Base-by-base conservation (phyloP, 37 sponge, comb jelly and placozoan species). In the Haliclona indistincta region DNA sequence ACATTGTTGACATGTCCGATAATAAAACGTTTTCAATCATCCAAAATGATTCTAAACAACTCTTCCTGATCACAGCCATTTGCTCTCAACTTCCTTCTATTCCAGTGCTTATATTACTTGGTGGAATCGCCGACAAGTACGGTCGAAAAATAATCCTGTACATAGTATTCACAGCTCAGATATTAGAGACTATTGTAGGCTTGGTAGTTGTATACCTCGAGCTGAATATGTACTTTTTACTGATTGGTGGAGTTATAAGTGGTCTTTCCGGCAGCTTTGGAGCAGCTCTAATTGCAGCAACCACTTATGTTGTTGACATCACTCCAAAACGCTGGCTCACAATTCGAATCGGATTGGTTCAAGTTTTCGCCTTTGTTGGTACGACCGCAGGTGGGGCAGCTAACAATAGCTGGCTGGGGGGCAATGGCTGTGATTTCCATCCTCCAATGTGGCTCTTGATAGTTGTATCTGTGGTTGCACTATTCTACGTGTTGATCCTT, bases 271-370 rank as follows among this genome's bases (percentile, higher is more conserved):
- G 60, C 11, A 26, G 60, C 6, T 25, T n/a, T 11, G 60, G 60
- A n/a, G 25, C n/a, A 7, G 22, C 60, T 25, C n/a, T 58, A 25
- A 26, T 26, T 25, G 22, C 22, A 25, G 60, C 28, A 23, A n/a
- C 60, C 22, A n/a, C n/a, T n/a, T n/a, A n/a, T n/a, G n/a, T n/a
- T n/a, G n/a, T n/a, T n/a, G 60, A 58, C 23, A 20, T n/a, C 6
- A 58, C 78, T 34, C 72, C 89, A 4, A 29, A 8, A 22, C 64
- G 43, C 23, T 68, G 70, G 47, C 43, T 65, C 3, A 83, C 74
- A 2, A 10, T 78, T 33, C 72, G 89, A 3, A 71, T 88, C 43
- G 84, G 79, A 26, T 10, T 88, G 26, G 68, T 56, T 0, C 74
- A 77, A 42, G 25, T 6, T 25, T 25, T 6, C 60, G n/a, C 80